Conservation (phyloP, 2,797 vertebrate species). For the Cercopithecus diana region DNA sequence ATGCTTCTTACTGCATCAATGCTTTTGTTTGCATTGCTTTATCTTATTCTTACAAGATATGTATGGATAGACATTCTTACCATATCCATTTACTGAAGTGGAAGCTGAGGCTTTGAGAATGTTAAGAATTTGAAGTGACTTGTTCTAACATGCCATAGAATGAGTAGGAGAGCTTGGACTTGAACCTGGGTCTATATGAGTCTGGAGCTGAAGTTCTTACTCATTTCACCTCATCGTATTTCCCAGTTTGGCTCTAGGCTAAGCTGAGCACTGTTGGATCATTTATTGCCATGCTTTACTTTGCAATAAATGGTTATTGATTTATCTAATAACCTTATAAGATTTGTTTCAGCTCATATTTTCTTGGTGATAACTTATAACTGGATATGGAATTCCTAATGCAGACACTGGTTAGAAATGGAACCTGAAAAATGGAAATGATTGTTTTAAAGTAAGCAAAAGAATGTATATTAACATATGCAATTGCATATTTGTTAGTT, state of each 20-base stretch:
- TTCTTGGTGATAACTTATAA: background rate
- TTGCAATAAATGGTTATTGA: background rate
- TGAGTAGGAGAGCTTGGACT: background rate
- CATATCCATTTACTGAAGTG: background rate
- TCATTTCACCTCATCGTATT: background rate
- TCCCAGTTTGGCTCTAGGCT: background rate
- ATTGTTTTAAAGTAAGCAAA: background rate
- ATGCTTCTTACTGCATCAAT: accelerated
- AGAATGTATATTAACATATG: background rate
- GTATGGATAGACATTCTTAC: background rate
- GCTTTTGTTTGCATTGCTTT: background rate
- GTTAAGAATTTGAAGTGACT: background rate
- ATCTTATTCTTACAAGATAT: background rate
- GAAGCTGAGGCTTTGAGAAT: background rate
- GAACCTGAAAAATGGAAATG: background rate
- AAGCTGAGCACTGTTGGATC: background rate
- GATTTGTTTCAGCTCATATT: background rate
- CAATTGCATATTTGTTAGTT: background rate
- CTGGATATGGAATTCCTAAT: background rate
- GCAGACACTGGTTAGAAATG: background rate
- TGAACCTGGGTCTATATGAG: background rate
- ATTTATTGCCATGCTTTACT: background rate
- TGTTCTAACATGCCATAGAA: background rate
- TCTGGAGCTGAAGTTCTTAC: background rate
- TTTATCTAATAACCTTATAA: background rate